phyloP scores from a whole-genome alignment of 2,888 invertebrate species.

The Tuta absoluta region DNA sequence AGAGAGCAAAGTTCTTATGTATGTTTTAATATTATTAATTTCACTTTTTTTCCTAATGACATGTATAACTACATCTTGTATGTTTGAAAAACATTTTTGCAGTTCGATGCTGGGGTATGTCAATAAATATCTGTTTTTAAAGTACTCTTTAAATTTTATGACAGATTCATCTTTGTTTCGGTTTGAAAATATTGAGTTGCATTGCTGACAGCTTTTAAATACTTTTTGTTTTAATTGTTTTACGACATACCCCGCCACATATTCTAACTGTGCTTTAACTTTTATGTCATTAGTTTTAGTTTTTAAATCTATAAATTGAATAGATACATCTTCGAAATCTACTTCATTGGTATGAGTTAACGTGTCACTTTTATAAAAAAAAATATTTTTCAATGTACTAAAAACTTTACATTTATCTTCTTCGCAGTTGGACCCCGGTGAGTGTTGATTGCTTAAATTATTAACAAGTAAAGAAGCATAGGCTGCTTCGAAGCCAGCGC shows the following conservation, averaged over 20 bases:
- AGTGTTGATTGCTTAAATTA: too few species aligned
- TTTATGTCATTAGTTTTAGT: too few species aligned
- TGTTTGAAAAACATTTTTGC: not conserved
- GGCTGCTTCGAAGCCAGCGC: too few species aligned
- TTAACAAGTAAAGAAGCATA: too few species aligned
- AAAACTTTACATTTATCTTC: conserved; percentile 23
- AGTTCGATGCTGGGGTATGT: not conserved
- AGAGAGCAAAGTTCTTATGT: not conserved
- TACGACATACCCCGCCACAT: too few species aligned
- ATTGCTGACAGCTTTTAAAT: conserved; percentile 24
- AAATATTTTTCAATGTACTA: not conserved
- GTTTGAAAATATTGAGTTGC: conserved; percentile 16
- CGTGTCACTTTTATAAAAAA: conserved; percentile 8
- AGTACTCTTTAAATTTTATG: too few species aligned
- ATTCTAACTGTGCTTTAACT: too few species aligned
- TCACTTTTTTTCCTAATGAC: not conserved
- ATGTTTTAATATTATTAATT: not conserved
- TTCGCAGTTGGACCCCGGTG: too few species aligned
- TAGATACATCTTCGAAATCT: conserved; percentile 16
- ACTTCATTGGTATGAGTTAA: conserved; percentile 12
- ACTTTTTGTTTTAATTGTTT: conserved; percentile 22
- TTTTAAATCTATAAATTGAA: conserved; percentile 20
- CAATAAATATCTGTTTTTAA: not conserved
- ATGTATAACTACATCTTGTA: not conserved
- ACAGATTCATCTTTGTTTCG: not conserved